Base-by-base conservation (phyloP, 2,888 invertebrate species). In the Arctia plantaginis region DNA sequence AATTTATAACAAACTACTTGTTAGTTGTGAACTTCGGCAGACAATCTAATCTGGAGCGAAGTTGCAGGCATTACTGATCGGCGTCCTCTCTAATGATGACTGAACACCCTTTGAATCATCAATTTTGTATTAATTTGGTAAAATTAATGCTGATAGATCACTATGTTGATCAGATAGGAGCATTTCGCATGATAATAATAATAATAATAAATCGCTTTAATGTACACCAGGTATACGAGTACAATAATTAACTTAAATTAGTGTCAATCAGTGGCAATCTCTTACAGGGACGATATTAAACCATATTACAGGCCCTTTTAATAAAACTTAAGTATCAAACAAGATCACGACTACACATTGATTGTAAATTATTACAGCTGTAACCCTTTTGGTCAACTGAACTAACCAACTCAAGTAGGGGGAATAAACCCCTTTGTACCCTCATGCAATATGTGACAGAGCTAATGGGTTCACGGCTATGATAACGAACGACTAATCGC, bases 1-100 rank as follows among this genome's bases (percentile, higher is more conserved):
- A 87, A 83, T 80, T 82, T 69, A 79, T 75, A 66, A 66, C 67
- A 39, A 84, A 80, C 79, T 79, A 83, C 78, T 83, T 80, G 77
- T 78, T 80, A 82, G 85, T 84, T 84, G 83, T 77, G 79, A 82
- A 87, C 85, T 87, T 82, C 77, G 82, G 78, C 82, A 86, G 84
- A 85, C 87, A 85, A 86, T 84, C 81, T 84, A 80, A 81, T 82
- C 83, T 69, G 75, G 70, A 75, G 79, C 82, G 77, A 88, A 88
- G 85, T 88, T 88, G 78, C 80, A 81, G 85, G 83, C 84, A 80
- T 75, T 83, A 80, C 80, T 82, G 80, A 82, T 85, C 80, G 73
- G 68, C 73, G 44, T 69, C 68, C 76, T 66, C 74, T 66, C 44
- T 88, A 86, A 87, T 86, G 82, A 87, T 89, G 88, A 90, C 85